These are phyloP conservation scores for Calephelis nemesis DNA, from an alignment of 1,140 invertebrate genomes.

Conservation along the genomic window DNA sequence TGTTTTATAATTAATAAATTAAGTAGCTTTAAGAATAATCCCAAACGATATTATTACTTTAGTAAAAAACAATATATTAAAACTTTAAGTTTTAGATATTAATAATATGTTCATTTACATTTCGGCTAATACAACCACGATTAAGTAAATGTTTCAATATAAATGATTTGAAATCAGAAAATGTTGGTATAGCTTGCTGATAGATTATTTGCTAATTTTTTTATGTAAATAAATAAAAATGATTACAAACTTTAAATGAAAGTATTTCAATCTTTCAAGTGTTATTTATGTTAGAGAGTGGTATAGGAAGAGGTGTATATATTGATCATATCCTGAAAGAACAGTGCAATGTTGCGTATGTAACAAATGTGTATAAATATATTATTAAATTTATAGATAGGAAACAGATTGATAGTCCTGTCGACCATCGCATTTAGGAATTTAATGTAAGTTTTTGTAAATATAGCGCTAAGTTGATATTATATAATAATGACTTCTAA, in stretches of 20 bases:
- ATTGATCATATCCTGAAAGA: slow-evolving; percentile 60
- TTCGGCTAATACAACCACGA: too few species aligned
- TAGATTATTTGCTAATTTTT: too few species aligned
- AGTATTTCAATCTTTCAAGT: not conserved
- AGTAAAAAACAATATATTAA: slow-evolving; percentile 8
- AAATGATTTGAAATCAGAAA: not conserved
- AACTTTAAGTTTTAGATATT: not conserved
- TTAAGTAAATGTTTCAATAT: too few species aligned
- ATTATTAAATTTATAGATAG: slow-evolving; percentile 66
- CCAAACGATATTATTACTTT: slow-evolving; percentile 18
- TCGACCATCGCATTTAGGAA: slow-evolving; percentile 65
- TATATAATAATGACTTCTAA: slow-evolving; percentile 57
- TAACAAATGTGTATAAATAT: slow-evolving; percentile 70
- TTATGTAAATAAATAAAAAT: slow-evolving; percentile 20
- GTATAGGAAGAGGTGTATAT: slow-evolving; percentile 11
- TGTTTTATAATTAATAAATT: slow-evolving; percentile 35
- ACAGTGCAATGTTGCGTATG: slow-evolving; percentile 73
- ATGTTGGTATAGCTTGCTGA: too few species aligned
- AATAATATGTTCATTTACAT: too few species aligned
- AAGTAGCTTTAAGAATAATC: slow-evolving; percentile 4
- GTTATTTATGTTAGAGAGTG: slow-evolving; percentile 3
- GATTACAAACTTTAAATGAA: slow-evolving; percentile 33
- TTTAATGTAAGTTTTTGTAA: slow-evolving; percentile 62
- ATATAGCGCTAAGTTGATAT: slow-evolving; percentile 67
- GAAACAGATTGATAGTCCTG: slow-evolving; percentile 71